Base-by-base conservation (phyloP, 2,113 vertebrate genomes). In the Thomomys bottae region DNA sequence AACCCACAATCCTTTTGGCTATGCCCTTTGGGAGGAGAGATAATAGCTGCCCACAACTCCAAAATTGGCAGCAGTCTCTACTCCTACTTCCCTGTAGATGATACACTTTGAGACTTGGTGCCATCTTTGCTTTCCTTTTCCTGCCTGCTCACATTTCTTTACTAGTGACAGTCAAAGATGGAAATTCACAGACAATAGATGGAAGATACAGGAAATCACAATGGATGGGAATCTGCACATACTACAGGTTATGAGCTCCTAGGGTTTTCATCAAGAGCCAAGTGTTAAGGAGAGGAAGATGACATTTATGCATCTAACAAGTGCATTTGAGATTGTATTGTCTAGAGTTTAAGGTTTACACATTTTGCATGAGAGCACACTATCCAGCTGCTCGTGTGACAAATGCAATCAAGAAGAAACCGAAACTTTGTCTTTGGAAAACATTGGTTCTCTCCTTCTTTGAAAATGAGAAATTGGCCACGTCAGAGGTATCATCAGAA, bases 391-490 rank as follows among this genome's bases (percentile, higher is more conserved):
- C 63, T 71, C 38, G 38, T 57, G 54, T 84, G 70, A 94, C 78
- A 30, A 81, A 83, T n/a, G 28, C 77, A 12, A 14, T 80, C 14
- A n/a, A 93, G 86, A 21, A 61, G 9, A 75, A 38, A 18, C 14
- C 10, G 36, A 84, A 61, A 80, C 36, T 67, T 57, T 71, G 11
- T 23, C 15, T 82, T 87, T 67, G 28, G 40, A 89, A 94, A 94
- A 78, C 4, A 49, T 0, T 78, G 21, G 32, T 6, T 34, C 20
- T 42, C 23, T 68, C 38, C 8, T 36, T 59, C 15, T 54, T 76
- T 67, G 67, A 85, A 92, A 88, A 70, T 77, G 73, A 90, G 42
- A 61, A 89, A 88, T 83, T 30, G 24, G n/a, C 34, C 24, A 26
- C 3, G 26, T 7, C 18, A 26, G 23, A 42, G 59, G 68, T 63